Base-by-base conservation (phyloP, 2,113 vertebrate species). In the Oreochromis spilurus region DNA sequence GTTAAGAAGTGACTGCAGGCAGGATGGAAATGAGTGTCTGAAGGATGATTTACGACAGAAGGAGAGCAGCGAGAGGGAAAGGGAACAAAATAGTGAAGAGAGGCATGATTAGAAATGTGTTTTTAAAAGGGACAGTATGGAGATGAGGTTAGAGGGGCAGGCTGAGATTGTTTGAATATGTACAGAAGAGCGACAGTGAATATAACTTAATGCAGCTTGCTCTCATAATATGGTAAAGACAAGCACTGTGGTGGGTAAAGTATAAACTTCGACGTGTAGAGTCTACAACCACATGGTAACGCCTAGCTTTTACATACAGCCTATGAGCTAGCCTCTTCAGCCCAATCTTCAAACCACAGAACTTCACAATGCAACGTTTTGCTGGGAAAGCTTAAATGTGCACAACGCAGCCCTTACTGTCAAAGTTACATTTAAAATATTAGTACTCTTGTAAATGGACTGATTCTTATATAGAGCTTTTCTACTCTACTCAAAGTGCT, bases 401-500 rank as follows among this genome's bases (percentile, higher is more conserved):
- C 24, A 75, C 24, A 31, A 12, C 19, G 2, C 70, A 75, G 40
- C 40, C 21, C 40, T 48, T 26, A 10, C 3, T 48, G 21, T 16
- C 36, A 9, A 40, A 21, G 5, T 50, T 50, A 19, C 5, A 29
- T 72, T 29, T 75, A 7, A 1, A 75, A 17, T 40, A 72, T 45
- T 16, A 45, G 29, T 7, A 26, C 14, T 26, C 21, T 24, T 45
- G 67, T 45, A 72, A 14, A 58, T 58, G 26, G 26, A 58, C 55
- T 62, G 58, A 34, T 62, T 62, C 16, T 11, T 19, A 19, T 19
- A 19, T 19, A 62, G 9, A 34, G 58, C 9, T 62, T 62, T 62
- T 34, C 58, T 62, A 60, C 57, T 60, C 57, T 17, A 62, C 58
- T 62, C 58, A 62, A 62, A 62, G 29, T 34, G 16, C 29, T 60